phyloP scores from a whole-genome alignment of 37 sponge, comb jelly and placozoan genomes.

The Dysidea cf. avara region DNA sequence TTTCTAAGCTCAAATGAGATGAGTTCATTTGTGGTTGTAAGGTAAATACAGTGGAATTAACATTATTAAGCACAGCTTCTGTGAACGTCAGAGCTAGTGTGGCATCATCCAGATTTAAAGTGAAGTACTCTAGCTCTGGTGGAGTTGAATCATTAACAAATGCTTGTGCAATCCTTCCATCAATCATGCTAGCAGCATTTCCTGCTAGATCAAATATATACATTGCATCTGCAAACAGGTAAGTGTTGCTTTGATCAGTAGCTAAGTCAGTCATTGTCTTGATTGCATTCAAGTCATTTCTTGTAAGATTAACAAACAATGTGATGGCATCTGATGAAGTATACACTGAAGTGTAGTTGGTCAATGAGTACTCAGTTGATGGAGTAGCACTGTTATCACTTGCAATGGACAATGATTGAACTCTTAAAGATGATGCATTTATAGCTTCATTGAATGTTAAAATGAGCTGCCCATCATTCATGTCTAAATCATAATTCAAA shows the following conservation, averaged over 20 bases:
- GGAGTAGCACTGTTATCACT: constrained; percentile 3
- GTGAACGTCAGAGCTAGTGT: constrained; percentile 49
- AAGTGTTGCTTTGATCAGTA: constrained; percentile 41
- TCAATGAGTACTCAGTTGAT: constrained; percentile 7
- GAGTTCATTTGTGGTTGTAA: constrained; percentile 80
- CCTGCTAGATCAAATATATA: constrained; percentile 68
- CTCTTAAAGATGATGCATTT: constrained; percentile 46
- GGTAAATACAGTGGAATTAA: constrained; percentile 41
- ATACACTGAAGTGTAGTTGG: constrained; percentile 11
- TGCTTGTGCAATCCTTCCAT: neutral
- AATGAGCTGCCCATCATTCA: constrained; percentile 46
- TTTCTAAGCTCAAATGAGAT: constrained; percentile 30
- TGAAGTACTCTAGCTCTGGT: constrained; percentile 50
- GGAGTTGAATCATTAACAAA: constrained; percentile 56
- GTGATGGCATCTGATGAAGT: constrained; percentile 65
- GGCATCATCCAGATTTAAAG: constrained; percentile 46
- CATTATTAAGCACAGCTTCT: constrained; percentile 43
- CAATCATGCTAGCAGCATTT: constrained; percentile 27
- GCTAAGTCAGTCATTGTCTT: constrained; percentile 58
- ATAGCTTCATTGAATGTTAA: constrained; percentile 79
- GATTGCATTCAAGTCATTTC: constrained; percentile 49
- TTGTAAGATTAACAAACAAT: constrained; percentile 33
- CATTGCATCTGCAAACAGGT: constrained; percentile 28
- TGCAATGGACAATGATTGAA: constrained; percentile 27
- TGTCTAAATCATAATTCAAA: constrained; percentile 34